Conservation (phyloP, 2,888 invertebrate species). For the Ariolimax columbianus region DNA sequence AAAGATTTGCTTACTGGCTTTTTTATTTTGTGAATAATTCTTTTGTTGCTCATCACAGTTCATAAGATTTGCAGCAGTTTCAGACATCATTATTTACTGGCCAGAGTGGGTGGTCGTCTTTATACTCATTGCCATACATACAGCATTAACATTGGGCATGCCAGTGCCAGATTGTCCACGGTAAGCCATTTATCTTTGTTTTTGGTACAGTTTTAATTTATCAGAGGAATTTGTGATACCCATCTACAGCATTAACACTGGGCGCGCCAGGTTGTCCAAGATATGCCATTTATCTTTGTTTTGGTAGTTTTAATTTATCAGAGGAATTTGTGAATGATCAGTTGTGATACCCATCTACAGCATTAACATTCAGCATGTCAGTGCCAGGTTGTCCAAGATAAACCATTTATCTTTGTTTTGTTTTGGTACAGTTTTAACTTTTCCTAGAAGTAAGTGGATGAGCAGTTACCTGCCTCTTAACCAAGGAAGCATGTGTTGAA, state of each 20-base stretch:
- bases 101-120: conserved; percentile 86
- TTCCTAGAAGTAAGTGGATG: too few relatives aligned
- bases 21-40: background rate
- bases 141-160: conserved; percentile 85
- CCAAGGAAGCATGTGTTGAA: too few relatives aligned
- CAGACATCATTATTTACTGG: conserved; percentile 79
- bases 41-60: background rate
- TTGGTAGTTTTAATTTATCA: too few relatives aligned
- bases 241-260: too few relatives aligned
- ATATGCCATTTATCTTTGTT: too few relatives aligned
- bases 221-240: too few relatives aligned
- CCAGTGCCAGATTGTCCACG: conserved; percentile 88
- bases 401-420: too few relatives aligned
- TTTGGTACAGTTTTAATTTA: background rate
- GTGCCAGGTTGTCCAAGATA: conserved; percentile 90
- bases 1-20: background rate
- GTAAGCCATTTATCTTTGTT: conserved; percentile 82
- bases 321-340: too few relatives aligned
- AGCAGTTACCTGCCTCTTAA: too few relatives aligned
- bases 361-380: conserved; percentile 86
- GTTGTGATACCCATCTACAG: too few relatives aligned
- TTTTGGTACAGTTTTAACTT: background rate
- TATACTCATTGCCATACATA: conserved; percentile 84
- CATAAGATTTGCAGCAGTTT: conserved; percentile 52
- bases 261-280: too few relatives aligned